A percentile compares a stretch with the other conserved stretches of the same genome.
These are phyloP conservation scores for Labeo catla DNA, from an alignment of 2,113 vertebrate species.

Conservation along the genomic window DNA sequence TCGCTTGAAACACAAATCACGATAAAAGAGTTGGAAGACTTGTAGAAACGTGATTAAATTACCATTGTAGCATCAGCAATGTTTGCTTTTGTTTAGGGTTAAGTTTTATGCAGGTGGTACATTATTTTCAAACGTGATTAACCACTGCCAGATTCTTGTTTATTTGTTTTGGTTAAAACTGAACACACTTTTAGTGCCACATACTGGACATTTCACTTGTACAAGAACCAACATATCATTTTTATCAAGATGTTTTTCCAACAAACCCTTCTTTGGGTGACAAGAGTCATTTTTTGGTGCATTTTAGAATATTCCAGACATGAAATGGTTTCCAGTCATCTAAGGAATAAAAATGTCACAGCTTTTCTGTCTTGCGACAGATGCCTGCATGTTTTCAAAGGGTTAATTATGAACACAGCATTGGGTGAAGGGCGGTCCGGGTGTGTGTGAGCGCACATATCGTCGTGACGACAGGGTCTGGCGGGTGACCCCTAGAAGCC, in stretches of 20 bases:
- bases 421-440: not conserved
- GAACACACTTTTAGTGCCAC: too few relatives aligned
- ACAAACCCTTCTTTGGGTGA: not conserved
- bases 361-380: not conserved
- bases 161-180: too few relatives aligned
- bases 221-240: not conserved
- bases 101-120: not conserved
- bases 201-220: not conserved
- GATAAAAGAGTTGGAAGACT: not conserved
- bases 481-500: conserved; percentile 55
- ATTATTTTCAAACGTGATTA: not conserved
- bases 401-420: conserved; percentile 14
- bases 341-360: not conserved
- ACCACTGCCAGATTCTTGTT: too few relatives aligned
- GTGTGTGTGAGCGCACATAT: conserved; percentile 46
- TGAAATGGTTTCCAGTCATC: not conserved
- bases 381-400: not conserved
- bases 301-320: not conserved
- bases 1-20: too few relatives aligned
- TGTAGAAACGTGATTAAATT: not conserved
- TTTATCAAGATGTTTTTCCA: not conserved
- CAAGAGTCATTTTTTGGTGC: too few relatives aligned
- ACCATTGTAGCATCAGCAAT: not conserved
- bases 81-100: too few relatives aligned
- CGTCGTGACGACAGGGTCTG: conserved; percentile 61